Percentiles rank a stretch among this genome's conserved stretches.
Evolutionary conservation across 2,113 vertebrate genomes (phyloP).

Genomic region (Lepidothrix coronata): DNA sequence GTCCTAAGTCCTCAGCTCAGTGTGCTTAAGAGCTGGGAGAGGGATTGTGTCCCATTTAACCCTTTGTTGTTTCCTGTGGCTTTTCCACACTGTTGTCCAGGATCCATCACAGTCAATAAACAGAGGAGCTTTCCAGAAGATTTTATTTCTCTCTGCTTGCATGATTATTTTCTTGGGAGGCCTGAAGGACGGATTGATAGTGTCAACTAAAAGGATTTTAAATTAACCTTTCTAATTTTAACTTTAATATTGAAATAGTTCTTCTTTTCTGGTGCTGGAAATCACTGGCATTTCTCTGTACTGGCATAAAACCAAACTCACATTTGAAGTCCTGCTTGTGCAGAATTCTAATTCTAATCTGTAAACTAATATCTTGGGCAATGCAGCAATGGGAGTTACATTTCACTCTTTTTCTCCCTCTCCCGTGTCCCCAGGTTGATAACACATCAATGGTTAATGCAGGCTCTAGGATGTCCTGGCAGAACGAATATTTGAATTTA

Average conservation of each 20-base stretch:
- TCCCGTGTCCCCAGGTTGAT: neutral
- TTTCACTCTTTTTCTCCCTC: neutral
- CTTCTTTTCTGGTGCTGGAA: neutral
- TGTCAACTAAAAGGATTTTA: neutral
- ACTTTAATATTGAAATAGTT: neutral
- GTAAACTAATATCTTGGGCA: neutral
- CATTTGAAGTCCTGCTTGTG: neutral
- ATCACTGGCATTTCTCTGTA: neutral
- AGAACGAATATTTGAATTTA: neutral
- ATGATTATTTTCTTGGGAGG: neutral
- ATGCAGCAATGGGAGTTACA: neutral
- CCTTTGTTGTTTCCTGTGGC: neutral
- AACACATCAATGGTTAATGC: neutral
- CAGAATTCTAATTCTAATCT: neutral
- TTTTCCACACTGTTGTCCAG: neutral
- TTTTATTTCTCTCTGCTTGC: neutral
- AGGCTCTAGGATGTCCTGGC: neutral
- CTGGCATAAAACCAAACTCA: neutral
- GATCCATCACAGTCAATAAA: neutral
- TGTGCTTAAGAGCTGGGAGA: constrained; percentile 27
- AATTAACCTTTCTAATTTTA: neutral
- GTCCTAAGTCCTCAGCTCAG: constrained; percentile 55
- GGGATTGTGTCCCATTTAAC: constrained; percentile 42
- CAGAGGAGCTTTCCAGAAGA: neutral
- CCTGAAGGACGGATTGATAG: neutral